Evolutionary conservation across 2,888 invertebrate species (phyloP), one percentile per base, ranked within the genome.

Genomic region (Hyalella azteca): DNA sequence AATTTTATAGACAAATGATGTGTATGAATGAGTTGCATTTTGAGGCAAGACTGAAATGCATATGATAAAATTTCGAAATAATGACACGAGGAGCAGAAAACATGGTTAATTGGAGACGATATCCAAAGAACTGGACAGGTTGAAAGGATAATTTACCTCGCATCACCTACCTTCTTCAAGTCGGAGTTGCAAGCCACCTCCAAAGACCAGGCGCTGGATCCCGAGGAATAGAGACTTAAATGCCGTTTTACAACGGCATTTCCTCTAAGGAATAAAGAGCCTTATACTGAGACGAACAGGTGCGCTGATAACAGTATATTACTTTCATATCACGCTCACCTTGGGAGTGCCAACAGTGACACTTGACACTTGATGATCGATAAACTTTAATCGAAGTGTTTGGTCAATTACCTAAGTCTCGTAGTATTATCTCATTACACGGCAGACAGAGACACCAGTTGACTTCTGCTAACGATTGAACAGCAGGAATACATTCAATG

Each of bases 131-230:
- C 66, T 66, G 66, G 66, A 66, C 66, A 66, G 66, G 66, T 66
- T 66, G 66, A 66, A 66, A 39, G 66, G 66, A 66, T 66, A 66
- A 66, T 66, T 66, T 66, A 66, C 66, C 66, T 66, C 66, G 36
- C 66, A 66, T 66, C 66, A 66, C 66, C 66, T 66, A 66, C 66
- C 66, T 66, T 66, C 66, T n/a, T 36, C 66, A 36, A 66, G 66
- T 66, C 66, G 29, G 66, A 66, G 66, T 66, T 66, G 66, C 66
- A 66, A 66, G 66, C 66, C 66, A 66, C 66, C 66, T 66, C 66
- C 19, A 39, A 66, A 66, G 66, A 66, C 36, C 66, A 39, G 66
- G 36, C 66, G n/a, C 66, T 36, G 66, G 39, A 59, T 59, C 59
- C 36, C 19, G 19, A 36, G 66, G 13, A 36, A 66, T 15, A 66